phyloP scores from a whole-genome alignment of 2,888 invertebrate species.

The Agrochola macilenta region DNA sequence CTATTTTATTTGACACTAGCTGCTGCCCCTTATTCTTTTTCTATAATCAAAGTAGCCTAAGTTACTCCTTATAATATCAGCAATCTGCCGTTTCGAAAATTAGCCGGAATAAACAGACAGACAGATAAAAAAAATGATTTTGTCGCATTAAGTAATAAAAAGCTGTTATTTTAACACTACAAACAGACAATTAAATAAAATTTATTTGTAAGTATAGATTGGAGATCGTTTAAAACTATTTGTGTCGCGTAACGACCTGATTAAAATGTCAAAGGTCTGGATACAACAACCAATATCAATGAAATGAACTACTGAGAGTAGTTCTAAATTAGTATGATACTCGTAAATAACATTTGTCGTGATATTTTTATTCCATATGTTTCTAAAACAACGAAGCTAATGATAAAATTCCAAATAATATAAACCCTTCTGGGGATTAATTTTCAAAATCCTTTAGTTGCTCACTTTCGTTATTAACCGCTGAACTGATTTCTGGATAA shows the following conservation, averaged over 20 bases:
- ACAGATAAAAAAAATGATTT: too few relatives aligned
- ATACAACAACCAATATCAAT: conserved; percentile 21
- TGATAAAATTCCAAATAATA: not conserved
- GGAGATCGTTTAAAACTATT: conserved; percentile 16
- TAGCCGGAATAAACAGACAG: too few relatives aligned
- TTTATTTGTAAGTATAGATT: not conserved
- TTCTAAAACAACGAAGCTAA: not conserved
- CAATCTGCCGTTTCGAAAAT: too few relatives aligned
- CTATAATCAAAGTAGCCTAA: too few relatives aligned
- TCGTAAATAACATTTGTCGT: not conserved
- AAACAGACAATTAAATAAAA: not conserved
- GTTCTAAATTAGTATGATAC: conserved; percentile 14
- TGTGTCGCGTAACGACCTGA: not conserved
- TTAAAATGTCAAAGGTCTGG: conserved; percentile 39
- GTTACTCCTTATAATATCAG: too few relatives aligned
- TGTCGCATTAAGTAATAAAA: too few relatives aligned
- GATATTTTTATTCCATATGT: not conserved
- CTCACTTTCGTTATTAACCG: not conserved
- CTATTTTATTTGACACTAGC: not conserved
- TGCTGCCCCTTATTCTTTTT: too few relatives aligned
- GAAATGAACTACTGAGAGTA: conserved; percentile 14
- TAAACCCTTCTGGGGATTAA: not conserved
- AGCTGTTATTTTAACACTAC: too few relatives aligned
- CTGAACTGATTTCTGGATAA: too few relatives aligned
- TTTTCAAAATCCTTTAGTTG: not conserved